Evolutionary conservation across 92 coral and sea anemone species (phyloP).

Genomic region (Pocillopora grandis): DNA sequence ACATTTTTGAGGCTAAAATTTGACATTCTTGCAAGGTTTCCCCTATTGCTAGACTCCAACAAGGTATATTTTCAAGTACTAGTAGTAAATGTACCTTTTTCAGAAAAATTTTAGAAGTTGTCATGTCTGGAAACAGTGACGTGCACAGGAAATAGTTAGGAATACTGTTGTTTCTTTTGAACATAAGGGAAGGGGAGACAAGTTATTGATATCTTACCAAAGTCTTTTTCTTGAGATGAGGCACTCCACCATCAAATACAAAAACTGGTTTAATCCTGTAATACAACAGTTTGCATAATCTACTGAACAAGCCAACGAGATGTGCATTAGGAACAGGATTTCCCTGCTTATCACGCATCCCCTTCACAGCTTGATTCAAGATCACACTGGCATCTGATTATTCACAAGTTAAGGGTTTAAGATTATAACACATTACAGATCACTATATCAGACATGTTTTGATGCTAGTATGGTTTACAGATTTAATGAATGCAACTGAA

Average conservation of each 20-base stretch:
- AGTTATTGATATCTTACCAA: slow-evolving; percentile 51
- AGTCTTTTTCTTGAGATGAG: slow-evolving; percentile 93
- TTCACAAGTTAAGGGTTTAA: slow-evolving; percentile 25
- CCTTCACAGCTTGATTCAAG: slow-evolving; percentile 87
- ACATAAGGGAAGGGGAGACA: background rate
- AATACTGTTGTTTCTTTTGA: background rate
- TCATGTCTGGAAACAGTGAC: background rate
- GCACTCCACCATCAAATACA: slow-evolving; percentile 99
- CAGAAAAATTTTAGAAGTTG: no score
- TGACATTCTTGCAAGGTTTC: no score
- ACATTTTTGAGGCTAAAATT: no score
- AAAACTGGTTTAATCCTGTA: slow-evolving; percentile 94
- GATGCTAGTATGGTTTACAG: no score
- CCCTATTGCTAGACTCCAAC: no score
- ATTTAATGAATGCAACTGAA: no score
- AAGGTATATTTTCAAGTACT: no score
- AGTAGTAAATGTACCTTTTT: background rate
- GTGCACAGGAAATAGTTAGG: background rate
- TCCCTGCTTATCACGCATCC: slow-evolving; percentile 85
- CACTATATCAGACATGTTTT: no score
- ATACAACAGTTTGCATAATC: slow-evolving; percentile 88
- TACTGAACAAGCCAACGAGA: slow-evolving; percentile 77
- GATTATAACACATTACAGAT: no score
- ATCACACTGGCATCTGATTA: slow-evolving; percentile 88
- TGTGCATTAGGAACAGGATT: slow-evolving; percentile 92